Evolutionary conservation across 2,797 vertebrate genomes (phyloP), one percentile per base, ranked within the genome.

Genomic region (Pseudomugil gertrudae): DNA sequence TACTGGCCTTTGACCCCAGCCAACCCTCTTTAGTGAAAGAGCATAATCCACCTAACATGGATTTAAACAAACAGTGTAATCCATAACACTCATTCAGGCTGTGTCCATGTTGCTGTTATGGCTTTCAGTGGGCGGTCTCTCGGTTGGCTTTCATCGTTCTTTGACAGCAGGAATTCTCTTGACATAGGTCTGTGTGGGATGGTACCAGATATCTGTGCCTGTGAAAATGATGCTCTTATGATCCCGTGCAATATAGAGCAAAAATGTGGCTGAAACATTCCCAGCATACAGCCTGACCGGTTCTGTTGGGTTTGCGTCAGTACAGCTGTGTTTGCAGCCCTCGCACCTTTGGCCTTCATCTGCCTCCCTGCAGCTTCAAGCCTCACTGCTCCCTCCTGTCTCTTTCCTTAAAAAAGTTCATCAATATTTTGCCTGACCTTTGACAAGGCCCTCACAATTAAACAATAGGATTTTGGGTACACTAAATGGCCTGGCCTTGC

Each of bases 401-500:
- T 47, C 60, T 73, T 71, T 60, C 79, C 85, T 92, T 90, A 92
- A 93, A 93, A 94, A 93, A 93, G 92, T 96, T 94, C 89, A 88
- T 95, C 94, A 92, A 92, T 95, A 96, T 96, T 97, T 96, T 95
- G 93, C 90, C 92, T 93, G 96, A 94, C 96, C 97, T 97, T 94
- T 96, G 96, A 97, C 97, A 94, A 90, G 94, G 96, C 96, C 96
- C 90, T 81, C 90, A 85, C 92, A 91, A 93, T 94, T 93, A 90
- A 95, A 98, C 96, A 98, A 97, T 96, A 93, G 95, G 92, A 94
- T 96, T 96, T 93, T 86, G 95, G 95, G 93, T 95, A 95, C 94
- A 95, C 94, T 94, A 96, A 96, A 92, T 94, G 95, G 94, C 94
- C 94, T 92, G 93, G 95, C 94, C 89, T 95, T 95, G 94, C 95